Evolutionary conservation across 1,140 invertebrate species (phyloP).

Genomic region (Drosophila busckii): DNA sequence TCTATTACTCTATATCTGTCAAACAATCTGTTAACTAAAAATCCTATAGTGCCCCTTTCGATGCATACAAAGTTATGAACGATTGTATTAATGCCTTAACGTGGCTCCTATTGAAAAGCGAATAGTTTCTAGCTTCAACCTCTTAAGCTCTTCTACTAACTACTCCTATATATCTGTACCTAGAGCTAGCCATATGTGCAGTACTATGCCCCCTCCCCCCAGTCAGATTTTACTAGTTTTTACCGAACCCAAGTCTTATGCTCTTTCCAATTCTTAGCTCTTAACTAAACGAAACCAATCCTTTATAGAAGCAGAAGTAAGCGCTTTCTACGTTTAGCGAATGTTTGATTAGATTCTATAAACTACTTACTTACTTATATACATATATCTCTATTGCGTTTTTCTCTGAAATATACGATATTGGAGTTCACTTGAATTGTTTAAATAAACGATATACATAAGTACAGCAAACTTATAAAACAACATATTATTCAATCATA

Average conservation of each 20-base stretch:
- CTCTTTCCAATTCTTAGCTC: constrained; percentile 44
- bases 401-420: constrained; percentile 53
- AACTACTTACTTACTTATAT: no score
- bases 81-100: constrained; percentile 64
- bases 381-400: constrained; percentile 58
- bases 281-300: constrained; percentile 42
- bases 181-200: constrained; percentile 1
- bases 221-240: constrained; percentile 39
- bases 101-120: constrained; percentile 56
- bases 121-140: constrained; percentile 23
- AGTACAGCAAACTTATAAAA: constrained; percentile 9
- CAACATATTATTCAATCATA: constrained; percentile 65
- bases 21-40: constrained; percentile 58
- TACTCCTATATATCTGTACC: constrained; percentile 1
- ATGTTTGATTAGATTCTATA: constrained; percentile 71
- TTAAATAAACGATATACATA: constrained; percentile 34
- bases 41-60: constrained; percentile 64
- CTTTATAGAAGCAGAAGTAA: constrained; percentile 43
- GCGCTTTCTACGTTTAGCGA: constrained; percentile 48
- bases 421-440: constrained; percentile 64
- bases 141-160: constrained; percentile 4
- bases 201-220: constrained; percentile 11
- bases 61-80: constrained; percentile 50
- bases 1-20: no score
- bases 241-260: constrained; percentile 47